These are phyloP conservation scores for Lepidothrix coronata DNA, from an alignment of 2,113 vertebrate genomes.

Conservation along the genomic window DNA sequence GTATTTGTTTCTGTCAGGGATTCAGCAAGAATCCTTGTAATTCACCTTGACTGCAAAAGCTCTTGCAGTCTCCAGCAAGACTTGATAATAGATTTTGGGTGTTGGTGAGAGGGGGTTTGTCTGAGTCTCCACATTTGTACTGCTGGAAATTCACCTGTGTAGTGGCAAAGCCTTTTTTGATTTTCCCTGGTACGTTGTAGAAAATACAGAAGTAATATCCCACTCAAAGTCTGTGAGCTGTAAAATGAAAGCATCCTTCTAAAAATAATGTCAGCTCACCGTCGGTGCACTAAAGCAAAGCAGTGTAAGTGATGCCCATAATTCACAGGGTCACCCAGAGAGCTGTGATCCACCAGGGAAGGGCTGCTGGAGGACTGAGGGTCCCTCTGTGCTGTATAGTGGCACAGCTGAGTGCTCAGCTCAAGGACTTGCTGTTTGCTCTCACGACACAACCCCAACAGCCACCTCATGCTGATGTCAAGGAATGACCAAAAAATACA, in stretches of 20 bases:
- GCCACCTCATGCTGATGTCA: no score
- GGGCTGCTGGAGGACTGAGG: not conserved
- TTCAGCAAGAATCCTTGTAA: conserved; percentile 13
- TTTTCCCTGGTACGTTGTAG: not conserved
- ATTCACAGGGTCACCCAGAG: not conserved
- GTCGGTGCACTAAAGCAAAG: not conserved
- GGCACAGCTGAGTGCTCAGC: not conserved
- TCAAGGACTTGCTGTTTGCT: not conserved
- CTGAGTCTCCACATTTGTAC: not conserved
- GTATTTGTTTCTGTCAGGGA: conserved; percentile 21
- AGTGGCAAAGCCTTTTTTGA: not conserved
- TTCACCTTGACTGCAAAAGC: conserved; percentile 19
- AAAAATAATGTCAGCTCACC: not conserved
- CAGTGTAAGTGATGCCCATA: not conserved
- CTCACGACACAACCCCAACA: not conserved
- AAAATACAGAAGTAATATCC: not conserved
- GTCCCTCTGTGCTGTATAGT: not conserved
- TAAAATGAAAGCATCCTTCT: not conserved
- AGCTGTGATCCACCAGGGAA: not conserved
- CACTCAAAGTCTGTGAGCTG: not conserved
- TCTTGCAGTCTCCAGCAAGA: not conserved
- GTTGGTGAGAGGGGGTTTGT: not conserved
- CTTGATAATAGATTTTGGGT: not conserved
- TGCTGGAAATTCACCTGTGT: not conserved
- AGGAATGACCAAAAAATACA: not conserved